These are phyloP conservation scores for Augiades crinisus DNA, from an alignment of 2,888 invertebrate genomes.

Conservation along the genomic window DNA sequence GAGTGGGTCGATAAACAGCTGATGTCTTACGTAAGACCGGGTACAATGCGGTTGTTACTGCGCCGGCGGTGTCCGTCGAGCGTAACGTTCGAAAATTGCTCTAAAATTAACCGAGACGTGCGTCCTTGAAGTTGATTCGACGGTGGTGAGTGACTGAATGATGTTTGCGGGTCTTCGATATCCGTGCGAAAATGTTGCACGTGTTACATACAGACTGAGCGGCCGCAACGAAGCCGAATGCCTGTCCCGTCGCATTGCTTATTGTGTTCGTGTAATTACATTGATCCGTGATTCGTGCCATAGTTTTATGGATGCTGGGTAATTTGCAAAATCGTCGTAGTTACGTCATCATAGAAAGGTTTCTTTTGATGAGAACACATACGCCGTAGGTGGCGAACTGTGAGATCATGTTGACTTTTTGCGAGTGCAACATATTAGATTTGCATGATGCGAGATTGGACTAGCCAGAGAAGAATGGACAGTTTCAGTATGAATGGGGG, in stretches of 20 bases:
- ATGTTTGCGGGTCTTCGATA: slow-evolving; percentile 28
- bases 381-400: no score
- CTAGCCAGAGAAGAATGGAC: slow-evolving; percentile 6
- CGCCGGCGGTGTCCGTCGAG: slow-evolving; percentile 38
- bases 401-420: no score
- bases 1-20: slow-evolving; percentile 64
- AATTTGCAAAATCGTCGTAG: slow-evolving; percentile 1
- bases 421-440: not conserved
- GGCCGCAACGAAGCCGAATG: not conserved
- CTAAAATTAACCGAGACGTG: slow-evolving; percentile 45
- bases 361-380: slow-evolving; percentile 10
- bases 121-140: slow-evolving; percentile 48
- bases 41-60: slow-evolving; percentile 37
- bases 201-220: slow-evolving; percentile 18
- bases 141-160: slow-evolving; percentile 30
- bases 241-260: slow-evolving; percentile 12
- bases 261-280: slow-evolving; percentile 10
- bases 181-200: slow-evolving; percentile 23
- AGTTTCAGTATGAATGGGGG: slow-evolving; percentile 17
- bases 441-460: not conserved
- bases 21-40: slow-evolving; percentile 59
- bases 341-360: slow-evolving; percentile 25
- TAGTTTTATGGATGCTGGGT: slow-evolving; percentile 11
- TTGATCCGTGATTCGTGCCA: not conserved
- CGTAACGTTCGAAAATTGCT: slow-evolving; percentile 48